Evolutionary conservation across 2,888 invertebrate genomes (phyloP), one percentile per base, ranked within the genome.

Genomic region (Flexamia atlantica): DNA sequence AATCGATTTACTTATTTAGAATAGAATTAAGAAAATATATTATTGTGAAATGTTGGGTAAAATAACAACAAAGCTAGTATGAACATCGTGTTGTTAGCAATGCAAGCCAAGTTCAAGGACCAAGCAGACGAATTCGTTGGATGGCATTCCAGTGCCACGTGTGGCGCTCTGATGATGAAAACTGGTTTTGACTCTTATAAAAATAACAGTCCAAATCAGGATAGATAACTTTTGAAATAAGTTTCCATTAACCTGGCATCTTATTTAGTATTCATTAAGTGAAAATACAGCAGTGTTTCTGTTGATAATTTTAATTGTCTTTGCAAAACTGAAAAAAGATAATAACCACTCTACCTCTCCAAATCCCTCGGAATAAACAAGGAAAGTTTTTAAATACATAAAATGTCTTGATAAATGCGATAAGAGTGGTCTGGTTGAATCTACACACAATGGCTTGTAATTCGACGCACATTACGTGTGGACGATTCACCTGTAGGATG

Each of bases 51-150:
- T 36, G 5, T 36, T 36, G 4, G 9, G 36, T 9, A 36, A 36
- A 36, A 36, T 36, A 36, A 36, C 9, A 36, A 46, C 12, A 12
- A 46, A 46, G 12, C 12, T 14, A 46, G 46, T 9, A 2, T 46
- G 7, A 12, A 46, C 46, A 12, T 14, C 14, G 12, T 17, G 14
- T 9, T 9, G 14, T 9, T 17, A 46, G 20, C 10, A 23, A 53
- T 53, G 23, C n/a, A n/a, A n/a, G n/a, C 20, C 53, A 53, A 53
- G 53, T 53, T 53, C 20, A 53, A 53, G 53, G 53, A 23, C 14
- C 3, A 2, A 5, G 20, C 20, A 5, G 23, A 12, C n/a, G n/a
- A n/a, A n/a, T n/a, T n/a, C n/a, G n/a, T n/a, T n/a, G n/a, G n/a
- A n/a, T n/a, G 53, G 9, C 53, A 20, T 20, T 23, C 20, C 20